Evolutionary conservation across 2,113 vertebrate genomes (phyloP).

Genomic region (Mirza zaza): DNA sequence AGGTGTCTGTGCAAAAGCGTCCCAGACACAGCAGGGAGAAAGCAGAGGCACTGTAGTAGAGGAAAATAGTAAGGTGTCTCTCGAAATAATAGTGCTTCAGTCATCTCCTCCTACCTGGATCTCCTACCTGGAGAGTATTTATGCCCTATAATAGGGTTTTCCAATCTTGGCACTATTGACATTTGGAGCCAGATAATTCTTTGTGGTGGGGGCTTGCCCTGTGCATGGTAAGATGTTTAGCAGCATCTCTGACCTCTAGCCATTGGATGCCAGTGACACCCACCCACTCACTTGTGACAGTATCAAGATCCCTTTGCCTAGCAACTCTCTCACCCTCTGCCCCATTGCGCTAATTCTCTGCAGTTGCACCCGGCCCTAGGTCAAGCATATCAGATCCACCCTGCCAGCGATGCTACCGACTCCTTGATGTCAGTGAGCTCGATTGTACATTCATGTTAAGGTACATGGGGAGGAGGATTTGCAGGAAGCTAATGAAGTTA

Average conservation of each 20-base stretch:
- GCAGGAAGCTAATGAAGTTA: background rate
- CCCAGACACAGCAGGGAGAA: background rate
- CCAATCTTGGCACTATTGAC: background rate
- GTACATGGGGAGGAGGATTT: background rate
- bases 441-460: background rate
- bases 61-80: background rate
- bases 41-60: background rate
- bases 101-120: background rate
- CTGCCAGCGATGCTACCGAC: background rate
- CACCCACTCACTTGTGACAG: background rate
- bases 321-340: background rate
- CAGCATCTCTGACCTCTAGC: background rate
- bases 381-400: background rate
- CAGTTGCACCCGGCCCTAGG: background rate
- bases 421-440: background rate
- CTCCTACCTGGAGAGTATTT: background rate
- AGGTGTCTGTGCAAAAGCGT: background rate
- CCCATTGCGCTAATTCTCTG: background rate
- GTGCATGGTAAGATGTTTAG: background rate
- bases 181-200: background rate
- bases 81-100: background rate
- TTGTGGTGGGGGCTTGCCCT: accelerated
- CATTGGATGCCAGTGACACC: background rate
- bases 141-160: background rate
- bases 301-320: background rate